Percentiles rank a stretch among this genome's conserved stretches.
Evolutionary conservation across 2,797 vertebrate species (phyloP).

Genomic region (Hoplostethus mediterraneus): DNA sequence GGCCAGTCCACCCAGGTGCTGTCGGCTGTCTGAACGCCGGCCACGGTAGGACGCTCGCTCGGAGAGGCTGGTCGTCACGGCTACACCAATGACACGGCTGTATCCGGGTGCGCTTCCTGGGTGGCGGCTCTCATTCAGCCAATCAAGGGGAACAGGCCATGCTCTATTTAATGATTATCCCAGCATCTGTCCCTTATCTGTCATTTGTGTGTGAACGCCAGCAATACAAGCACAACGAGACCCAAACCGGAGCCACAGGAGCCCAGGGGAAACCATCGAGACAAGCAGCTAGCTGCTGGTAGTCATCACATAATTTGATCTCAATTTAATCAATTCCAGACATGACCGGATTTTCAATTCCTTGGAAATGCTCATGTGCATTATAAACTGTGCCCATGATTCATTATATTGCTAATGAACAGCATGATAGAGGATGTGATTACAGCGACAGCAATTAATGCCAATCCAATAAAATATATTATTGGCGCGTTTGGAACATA

Average conservation of each 20-base stretch:
- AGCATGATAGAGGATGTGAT: constrained; percentile 61
- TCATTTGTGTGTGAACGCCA: constrained; percentile 57
- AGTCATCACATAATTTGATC: constrained; percentile 61
- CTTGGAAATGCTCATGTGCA: constrained; percentile 30
- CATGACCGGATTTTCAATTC: constrained; percentile 12
- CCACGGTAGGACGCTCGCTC: constrained; percentile 57
- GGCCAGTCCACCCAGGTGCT: constrained; percentile 49
- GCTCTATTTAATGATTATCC: constrained; percentile 82
- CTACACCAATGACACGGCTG: constrained; percentile 72
- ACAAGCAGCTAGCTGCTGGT: constrained; percentile 47
- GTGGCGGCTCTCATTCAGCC: constrained; percentile 73
- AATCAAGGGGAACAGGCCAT: constrained; percentile 82
- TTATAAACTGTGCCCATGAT: constrained; percentile 51
- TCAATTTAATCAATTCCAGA: constrained; percentile 62
- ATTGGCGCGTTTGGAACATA: constrained; percentile 62
- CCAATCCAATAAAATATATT: constrained; percentile 62
- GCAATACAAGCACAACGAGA: constrained; percentile 37
- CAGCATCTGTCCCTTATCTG: constrained; percentile 77
- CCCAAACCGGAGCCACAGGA: constrained; percentile 36
- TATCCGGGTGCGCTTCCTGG: constrained; percentile 65
- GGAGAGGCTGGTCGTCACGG: constrained; percentile 66
- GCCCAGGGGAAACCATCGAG: constrained; percentile 45
- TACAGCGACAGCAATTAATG: constrained; percentile 64
- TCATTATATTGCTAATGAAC: constrained; percentile 57
- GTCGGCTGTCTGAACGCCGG: constrained; percentile 64